Evolutionary conservation across 2,113 vertebrate species (phyloP), one percentile per base, ranked within the genome.

Genomic region (Columbina picui): DNA sequence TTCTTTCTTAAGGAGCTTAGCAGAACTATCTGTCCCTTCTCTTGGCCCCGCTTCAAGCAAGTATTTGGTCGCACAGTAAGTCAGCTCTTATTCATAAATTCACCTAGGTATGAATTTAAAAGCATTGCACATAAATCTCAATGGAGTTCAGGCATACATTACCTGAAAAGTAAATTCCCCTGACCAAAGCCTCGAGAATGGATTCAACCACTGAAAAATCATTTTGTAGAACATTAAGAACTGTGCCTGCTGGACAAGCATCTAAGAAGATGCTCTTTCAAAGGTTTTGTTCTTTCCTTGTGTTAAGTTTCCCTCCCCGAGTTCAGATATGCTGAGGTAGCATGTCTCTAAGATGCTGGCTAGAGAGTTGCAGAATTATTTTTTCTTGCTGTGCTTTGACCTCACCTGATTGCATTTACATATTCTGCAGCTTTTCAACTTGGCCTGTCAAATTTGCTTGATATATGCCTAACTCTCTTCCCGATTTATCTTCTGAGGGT

Each of bases 351-450:
- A 59, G 39, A 67, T 34, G n/a, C 56, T 85, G 57, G 47, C 75
- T 94, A 73, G 45, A 95, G 56, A 68, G 45, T 9, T 87, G 30
- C 41, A 83, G 50, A 73, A 87, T 71, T 52, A n/a, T 80, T 93
- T 75, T 73, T 63, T 90, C 53, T 73, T 76, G n/a, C 39, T 71
- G 36, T 56, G 45, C 53, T 91, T 94, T 91, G 89, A 85, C 84
- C 81, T 93, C 20, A 1, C 80, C 79, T 79, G 75, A 76, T 83
- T 85, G 74, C 14, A 53, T 94, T 92, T 91, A 87, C 78, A 70
- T 90, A 80, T 83, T 85, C 39, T 91, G 74, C 84, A 89, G 59
- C 78, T 90, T 91, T 93, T 90, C 78, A 65, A 16, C 87, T 87
- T 60, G 20, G 45, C 59, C 78, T 85, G 55, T 77, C 93, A 89